Evolutionary conservation across 2,888 invertebrate genomes (phyloP).

Genomic region (Eupithecia inturbata): DNA sequence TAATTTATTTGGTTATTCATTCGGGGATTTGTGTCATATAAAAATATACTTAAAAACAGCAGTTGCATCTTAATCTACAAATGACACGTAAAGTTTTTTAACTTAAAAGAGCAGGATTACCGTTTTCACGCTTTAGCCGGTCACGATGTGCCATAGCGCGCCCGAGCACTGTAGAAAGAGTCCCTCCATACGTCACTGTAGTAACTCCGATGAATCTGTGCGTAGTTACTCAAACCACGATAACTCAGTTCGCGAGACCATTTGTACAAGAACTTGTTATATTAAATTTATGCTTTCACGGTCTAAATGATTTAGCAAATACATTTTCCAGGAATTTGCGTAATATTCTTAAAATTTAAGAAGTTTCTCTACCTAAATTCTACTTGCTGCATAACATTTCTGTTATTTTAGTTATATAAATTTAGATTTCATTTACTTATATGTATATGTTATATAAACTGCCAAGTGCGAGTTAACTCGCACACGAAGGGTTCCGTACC

Average conservation of each 20-base stretch:
- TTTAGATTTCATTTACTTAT: no score
- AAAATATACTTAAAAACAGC: no score
- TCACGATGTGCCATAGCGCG: background rate
- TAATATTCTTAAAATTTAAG: background rate
- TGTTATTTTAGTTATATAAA: no score
- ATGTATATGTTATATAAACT: no score
- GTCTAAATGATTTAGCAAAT: background rate
- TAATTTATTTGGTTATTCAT: background rate
- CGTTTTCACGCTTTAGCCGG: no score
- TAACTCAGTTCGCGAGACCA: slow-evolving; percentile 10
- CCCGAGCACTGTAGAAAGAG: background rate
- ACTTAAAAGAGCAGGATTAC: no score
- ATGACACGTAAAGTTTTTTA: no score
- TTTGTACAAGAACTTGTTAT: slow-evolving; percentile 10
- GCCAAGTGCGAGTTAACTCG: no score
- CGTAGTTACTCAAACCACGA: slow-evolving; percentile 12
- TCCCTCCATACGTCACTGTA: background rate
- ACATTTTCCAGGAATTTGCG: background rate
- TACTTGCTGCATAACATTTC: background rate
- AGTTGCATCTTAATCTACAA: no score
- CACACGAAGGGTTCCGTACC: no score
- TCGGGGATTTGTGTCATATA: background rate
- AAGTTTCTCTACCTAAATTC: background rate
- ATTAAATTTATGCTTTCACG: slow-evolving; percentile 6
- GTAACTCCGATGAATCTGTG: background rate